Evolutionary conservation across 2,888 invertebrate species (phyloP), one percentile per base, ranked within the genome.

Genomic region (Drosophila multiciliata): DNA sequence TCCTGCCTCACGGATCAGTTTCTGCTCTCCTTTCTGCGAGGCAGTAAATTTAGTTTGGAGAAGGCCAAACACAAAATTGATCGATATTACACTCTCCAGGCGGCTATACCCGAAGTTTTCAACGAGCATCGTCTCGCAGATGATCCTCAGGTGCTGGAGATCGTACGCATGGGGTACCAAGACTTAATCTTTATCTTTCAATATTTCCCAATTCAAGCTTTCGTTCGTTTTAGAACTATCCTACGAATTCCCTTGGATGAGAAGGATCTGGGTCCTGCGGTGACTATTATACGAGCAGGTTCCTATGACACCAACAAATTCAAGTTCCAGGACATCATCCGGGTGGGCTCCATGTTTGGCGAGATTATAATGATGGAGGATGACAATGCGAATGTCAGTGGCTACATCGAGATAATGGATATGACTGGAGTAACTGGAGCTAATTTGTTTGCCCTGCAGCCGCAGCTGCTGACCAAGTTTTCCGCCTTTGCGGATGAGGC

Each of bases 341-440:
- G 94, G 83, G 93, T 94, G 5, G 94, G 94, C 9, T 94, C 94
- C 52, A 95, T 96, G 95, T 93, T 95, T 36, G 94, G 94, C 42
- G 95, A 95, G 84, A 94, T 95, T 73, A 92, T 95, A 88, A 92
- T 95, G 91, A 90, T 95, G 36, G 95, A 95, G 89, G 95, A 95
- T 86, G 96, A 96, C 83, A 94, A 95, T 83, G 94, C 94, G 11
- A 93, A 94, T 32, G 93, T 95, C 32, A 92, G 93, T 72, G 95
- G 95, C 36, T 94, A 91, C 62, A 75, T 94, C 29, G 93, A 94
- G 29, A 90, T 96, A 38, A 92, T 95, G 66, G 96, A 96, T 89
- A 93, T 95, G 92, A 90, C 93, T 48, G 94, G 94, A 48, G 93
- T 95, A 8, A 94, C 94, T 0, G 90, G 94, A 6, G 93, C 92